Conservation (phyloP, 2,797 vertebrate species). For the Gobio occitaniae region DNA sequence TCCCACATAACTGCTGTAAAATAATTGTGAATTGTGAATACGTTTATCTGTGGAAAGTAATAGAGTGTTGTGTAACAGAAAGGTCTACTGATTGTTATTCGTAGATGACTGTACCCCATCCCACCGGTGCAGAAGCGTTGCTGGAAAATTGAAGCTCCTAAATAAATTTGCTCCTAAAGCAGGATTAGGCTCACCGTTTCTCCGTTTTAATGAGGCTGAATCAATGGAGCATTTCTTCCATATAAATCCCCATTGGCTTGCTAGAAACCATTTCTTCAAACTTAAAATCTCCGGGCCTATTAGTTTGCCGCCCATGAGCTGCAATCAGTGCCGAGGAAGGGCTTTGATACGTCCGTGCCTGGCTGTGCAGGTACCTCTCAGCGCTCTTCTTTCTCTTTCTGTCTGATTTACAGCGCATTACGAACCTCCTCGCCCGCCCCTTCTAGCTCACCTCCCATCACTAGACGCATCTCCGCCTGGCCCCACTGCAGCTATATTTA, state of each 20-base stretch:
- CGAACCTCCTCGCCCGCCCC: slow-evolving; percentile 9
- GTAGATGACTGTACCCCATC: slow-evolving; percentile 53
- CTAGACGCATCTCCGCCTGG: not conserved
- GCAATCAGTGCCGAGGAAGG: slow-evolving; percentile 43
- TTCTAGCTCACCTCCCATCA: slow-evolving; percentile 23
- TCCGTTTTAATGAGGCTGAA: slow-evolving; percentile 68
- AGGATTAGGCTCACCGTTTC: slow-evolving; percentile 64
- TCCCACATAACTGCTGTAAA: slow-evolving; percentile 16
- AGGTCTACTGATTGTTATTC: slow-evolving; percentile 56
- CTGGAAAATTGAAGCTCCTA: slow-evolving; percentile 64
- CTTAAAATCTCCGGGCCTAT: slow-evolving; percentile 61
- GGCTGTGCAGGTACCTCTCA: not conserved
- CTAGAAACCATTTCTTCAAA: slow-evolving; percentile 57
- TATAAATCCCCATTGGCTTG: slow-evolving; percentile 65
- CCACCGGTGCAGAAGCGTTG: slow-evolving; percentile 43
- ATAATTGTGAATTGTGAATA: slow-evolving; percentile 39
- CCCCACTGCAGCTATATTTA: slow-evolving; percentile 24
- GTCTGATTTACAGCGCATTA: slow-evolving; percentile 52
- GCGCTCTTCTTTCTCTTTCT: slow-evolving; percentile 5
- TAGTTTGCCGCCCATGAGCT: slow-evolving; percentile 57
- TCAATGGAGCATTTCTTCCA: slow-evolving; percentile 63
- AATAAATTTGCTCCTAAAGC: slow-evolving; percentile 67
- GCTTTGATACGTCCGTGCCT: slow-evolving; percentile 47
- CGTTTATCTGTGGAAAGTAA: slow-evolving; percentile 45
- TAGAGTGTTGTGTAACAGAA: slow-evolving; percentile 40